These are phyloP conservation scores for Anser cygnoides DNA, from an alignment of 2,113 vertebrate genomes.

Conservation along the genomic window DNA sequence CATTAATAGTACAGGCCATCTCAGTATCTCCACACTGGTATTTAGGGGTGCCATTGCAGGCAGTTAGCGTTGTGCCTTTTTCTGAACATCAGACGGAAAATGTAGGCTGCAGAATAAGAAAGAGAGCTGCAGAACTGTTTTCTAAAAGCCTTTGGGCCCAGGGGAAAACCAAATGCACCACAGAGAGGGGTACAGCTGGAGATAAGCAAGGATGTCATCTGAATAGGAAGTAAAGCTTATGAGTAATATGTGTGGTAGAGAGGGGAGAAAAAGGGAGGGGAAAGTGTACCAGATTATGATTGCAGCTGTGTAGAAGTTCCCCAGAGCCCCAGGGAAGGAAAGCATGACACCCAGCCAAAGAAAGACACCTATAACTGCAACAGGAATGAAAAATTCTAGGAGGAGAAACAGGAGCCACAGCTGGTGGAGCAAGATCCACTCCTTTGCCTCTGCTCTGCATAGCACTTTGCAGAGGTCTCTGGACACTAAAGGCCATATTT, in stretches of 20 bases:
- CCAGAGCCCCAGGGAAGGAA: not conserved
- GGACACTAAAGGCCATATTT: not conserved
- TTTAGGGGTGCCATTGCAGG: not conserved
- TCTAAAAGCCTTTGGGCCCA: not conserved
- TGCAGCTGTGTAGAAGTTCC: not conserved
- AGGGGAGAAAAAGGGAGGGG: not conserved
- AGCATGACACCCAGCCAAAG: not conserved
- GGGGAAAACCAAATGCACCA: not conserved
- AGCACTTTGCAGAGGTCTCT: not conserved
- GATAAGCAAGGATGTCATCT: not conserved
- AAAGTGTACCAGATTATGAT: not conserved
- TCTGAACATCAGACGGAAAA: not conserved
- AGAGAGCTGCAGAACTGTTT: not conserved
- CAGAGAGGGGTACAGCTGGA: not conserved
- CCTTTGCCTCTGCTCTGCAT: not conserved
- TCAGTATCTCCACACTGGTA: not conserved
- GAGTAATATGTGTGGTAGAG: not conserved
- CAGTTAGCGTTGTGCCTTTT: not conserved
- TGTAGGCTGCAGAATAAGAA: not conserved
- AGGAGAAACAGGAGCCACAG: accelerated
- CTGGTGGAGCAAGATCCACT: not conserved
- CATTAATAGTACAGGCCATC: not conserved
- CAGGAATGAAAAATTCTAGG: not conserved
- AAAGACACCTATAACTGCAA: not conserved
- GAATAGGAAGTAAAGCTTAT: not conserved